These are phyloP conservation scores for Asteroscopus sphinx DNA, from an alignment of 2,888 invertebrate species.

Conservation along the genomic window DNA sequence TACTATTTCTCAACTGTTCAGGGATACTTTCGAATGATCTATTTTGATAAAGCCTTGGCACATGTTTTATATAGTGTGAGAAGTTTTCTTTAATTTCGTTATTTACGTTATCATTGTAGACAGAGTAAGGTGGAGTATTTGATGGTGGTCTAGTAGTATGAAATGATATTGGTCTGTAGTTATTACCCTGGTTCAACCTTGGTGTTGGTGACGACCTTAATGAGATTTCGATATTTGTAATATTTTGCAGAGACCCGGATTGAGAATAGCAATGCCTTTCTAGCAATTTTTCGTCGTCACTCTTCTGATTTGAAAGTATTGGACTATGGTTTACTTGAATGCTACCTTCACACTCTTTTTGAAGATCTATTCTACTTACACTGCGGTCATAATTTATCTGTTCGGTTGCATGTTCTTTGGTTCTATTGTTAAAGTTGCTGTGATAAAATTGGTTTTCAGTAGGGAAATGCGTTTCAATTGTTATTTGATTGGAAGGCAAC, in stretches of 20 bases:
- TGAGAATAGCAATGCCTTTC: slow-evolving; percentile 80
- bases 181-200: slow-evolving; percentile 71
- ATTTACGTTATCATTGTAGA: slow-evolving; percentile 74
- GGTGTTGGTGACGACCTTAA: slow-evolving; percentile 78
- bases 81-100: slow-evolving; percentile 85
- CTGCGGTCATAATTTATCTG: slow-evolving; percentile 57
- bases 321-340: slow-evolving; percentile 75
- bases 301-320: slow-evolving; percentile 81
- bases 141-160: slow-evolving; percentile 78
- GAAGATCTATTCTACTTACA: slow-evolving; percentile 62
- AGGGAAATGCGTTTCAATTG: slow-evolving; percentile 86
- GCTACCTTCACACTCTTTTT: slow-evolving; percentile 77
- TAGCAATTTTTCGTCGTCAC: slow-evolving; percentile 87
- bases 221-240: slow-evolving; percentile 86
- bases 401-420: slow-evolving; percentile 63
- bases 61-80: slow-evolving; percentile 83
- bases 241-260: slow-evolving; percentile 84
- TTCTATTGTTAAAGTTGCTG: slow-evolving; percentile 61
- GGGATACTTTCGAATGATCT: slow-evolving; percentile 87
- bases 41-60: slow-evolving; percentile 83
- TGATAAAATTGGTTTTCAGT: slow-evolving; percentile 74
- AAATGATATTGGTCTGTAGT: slow-evolving; percentile 86
- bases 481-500: slow-evolving; percentile 79
- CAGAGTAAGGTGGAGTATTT: slow-evolving; percentile 66
- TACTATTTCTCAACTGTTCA: slow-evolving; percentile 82